A percentile compares a stretch with the other conserved stretches of the same genome.
These are phyloP conservation scores for Centropus bengalensis DNA, from an alignment of 2,113 vertebrate species.

Conservation along the genomic window DNA sequence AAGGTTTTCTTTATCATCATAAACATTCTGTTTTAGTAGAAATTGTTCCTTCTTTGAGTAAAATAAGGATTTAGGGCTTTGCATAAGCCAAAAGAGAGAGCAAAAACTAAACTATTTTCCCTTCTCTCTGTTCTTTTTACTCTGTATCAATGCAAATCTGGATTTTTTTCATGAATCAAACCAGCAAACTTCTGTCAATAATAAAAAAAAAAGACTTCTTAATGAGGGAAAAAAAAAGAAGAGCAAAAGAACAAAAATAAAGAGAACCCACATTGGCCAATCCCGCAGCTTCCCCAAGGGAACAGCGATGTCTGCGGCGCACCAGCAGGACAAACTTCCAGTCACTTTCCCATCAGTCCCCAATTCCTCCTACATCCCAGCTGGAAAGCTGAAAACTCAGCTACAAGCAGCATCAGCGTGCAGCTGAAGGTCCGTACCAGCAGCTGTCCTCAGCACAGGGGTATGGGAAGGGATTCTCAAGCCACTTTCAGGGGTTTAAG, in stretches of 20 bases:
- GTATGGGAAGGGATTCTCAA: neutral
- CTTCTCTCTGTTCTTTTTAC: neutral
- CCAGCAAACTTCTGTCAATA: neutral
- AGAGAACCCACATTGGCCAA: neutral
- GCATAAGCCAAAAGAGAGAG: neutral
- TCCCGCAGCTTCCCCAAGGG: neutral
- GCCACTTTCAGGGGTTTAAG: neutral
- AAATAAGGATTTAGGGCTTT: neutral
- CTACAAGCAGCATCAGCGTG: neutral
- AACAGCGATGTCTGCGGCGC: neutral
- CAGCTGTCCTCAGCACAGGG: neutral
- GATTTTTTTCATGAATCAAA: neutral
- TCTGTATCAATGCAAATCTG: rapidly evolving
- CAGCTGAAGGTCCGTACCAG: neutral
- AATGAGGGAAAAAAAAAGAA: neutral
- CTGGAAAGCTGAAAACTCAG: neutral
- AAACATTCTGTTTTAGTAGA: neutral
- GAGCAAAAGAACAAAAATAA: neutral
- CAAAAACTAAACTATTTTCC: neutral
- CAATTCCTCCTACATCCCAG: neutral
- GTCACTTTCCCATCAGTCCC: neutral
- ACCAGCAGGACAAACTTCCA: neutral
- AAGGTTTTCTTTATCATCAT: neutral
- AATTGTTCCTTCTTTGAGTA: neutral
- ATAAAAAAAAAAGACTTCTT: neutral